These are phyloP conservation scores for Drosophila quinaria DNA, from an alignment of 2,888 invertebrate species.

Conservation along the genomic window DNA sequence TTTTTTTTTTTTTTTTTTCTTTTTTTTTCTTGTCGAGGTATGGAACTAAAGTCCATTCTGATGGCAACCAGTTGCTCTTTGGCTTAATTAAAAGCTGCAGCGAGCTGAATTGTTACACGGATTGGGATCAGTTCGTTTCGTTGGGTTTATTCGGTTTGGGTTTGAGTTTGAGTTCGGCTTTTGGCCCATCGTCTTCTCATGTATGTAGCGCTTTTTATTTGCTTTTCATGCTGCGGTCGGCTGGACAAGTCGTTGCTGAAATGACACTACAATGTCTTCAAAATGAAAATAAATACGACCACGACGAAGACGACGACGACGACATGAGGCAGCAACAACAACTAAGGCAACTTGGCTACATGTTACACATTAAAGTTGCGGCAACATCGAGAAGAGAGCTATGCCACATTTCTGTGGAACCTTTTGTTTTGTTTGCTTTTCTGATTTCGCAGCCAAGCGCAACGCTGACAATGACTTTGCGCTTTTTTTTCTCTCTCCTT, in stretches of 20 bases:
- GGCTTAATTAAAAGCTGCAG: conserved; percentile 82
- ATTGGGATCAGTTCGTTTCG: conserved; percentile 51
- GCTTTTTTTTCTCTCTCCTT: conserved; percentile 59
- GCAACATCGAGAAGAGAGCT: conserved; percentile 25
- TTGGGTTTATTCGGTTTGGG: conserved; percentile 3
- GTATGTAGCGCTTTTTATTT: conserved; percentile 69
- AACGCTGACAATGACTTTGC: conserved; percentile 82
- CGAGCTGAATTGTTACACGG: conserved; percentile 77
- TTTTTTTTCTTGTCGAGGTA: background rate
- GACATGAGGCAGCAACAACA: conserved; percentile 38
- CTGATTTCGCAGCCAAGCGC: conserved; percentile 80
- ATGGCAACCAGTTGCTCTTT: conserved; percentile 78
- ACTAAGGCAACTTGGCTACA: conserved; percentile 59
- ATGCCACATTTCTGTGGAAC: conserved; percentile 59
- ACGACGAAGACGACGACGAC: conserved; percentile 36
- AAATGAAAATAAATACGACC: conserved; percentile 82
- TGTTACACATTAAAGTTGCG: conserved; percentile 78
- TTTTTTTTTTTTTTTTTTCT: background rate
- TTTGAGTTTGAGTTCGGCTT: conserved; percentile 11
- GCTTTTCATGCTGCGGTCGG: conserved; percentile 72
- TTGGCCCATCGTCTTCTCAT: conserved; percentile 29
- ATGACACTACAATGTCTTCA: conserved; percentile 81
- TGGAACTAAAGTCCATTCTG: conserved; percentile 7
- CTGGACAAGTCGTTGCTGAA: conserved; percentile 75
- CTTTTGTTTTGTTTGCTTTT: conserved; percentile 75